These are phyloP conservation scores for Anas capensis DNA, from an alignment of 2,797 vertebrate genomes.

Conservation along the genomic window DNA sequence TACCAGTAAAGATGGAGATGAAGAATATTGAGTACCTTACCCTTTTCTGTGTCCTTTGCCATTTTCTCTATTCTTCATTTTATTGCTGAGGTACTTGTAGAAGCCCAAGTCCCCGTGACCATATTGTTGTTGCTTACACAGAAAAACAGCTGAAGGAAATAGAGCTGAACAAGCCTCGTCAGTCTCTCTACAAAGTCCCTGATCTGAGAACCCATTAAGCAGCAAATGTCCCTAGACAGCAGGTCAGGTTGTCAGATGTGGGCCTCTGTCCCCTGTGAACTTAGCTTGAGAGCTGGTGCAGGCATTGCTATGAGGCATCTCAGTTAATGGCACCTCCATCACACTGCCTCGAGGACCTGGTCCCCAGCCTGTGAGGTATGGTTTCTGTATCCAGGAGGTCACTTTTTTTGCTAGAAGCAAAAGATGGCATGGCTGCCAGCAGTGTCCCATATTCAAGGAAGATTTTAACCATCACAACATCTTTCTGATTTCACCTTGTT, in stretches of 20 bases:
- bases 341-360: neutral
- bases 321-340: neutral
- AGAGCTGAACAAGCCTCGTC: too few species aligned
- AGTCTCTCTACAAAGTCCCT: neutral
- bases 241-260: neutral
- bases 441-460: neutral
- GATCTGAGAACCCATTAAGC: neutral
- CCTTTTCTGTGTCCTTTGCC: neutral
- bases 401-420: neutral
- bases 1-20: neutral
- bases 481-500: neutral
- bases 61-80: neutral
- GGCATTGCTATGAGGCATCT: neutral
- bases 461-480: neutral
- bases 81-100: neutral
- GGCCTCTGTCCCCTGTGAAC: neutral
- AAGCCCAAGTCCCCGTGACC: neutral
- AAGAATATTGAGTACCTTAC: neutral
- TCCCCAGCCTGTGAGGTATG: too few species aligned
- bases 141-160: neutral
- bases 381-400: neutral
- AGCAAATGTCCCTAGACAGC: neutral
- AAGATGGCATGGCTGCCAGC: neutral
- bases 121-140: accelerated
- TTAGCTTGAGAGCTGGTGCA: neutral